Conservation (phyloP, 2,888 invertebrate genomes). For the Himalopsyche tibetana region DNA sequence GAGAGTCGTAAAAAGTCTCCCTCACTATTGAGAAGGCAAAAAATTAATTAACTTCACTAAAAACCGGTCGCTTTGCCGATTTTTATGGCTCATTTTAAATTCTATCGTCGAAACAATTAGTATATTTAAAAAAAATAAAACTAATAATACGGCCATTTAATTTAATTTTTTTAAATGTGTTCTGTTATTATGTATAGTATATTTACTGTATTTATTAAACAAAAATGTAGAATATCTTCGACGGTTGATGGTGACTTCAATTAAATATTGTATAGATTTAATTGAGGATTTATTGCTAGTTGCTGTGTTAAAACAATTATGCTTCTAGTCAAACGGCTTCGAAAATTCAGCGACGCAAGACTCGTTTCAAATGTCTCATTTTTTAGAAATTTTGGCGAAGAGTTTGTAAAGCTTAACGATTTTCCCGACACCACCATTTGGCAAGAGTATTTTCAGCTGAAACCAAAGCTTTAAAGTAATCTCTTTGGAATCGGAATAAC, state of each 20-base stretch:
- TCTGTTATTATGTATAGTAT: not conserved
- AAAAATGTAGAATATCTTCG: too few relatives aligned
- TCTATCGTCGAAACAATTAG: not conserved
- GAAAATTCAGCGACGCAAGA: not conserved
- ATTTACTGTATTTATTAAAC: too few relatives aligned
- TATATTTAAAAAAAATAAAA: not conserved
- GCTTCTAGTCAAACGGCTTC: too few relatives aligned
- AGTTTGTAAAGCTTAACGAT: not conserved
- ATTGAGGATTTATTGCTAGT: too few relatives aligned
- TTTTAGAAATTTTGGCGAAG: not conserved
- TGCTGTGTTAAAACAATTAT: too few relatives aligned
- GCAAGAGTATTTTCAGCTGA: not conserved
- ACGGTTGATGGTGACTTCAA: too few relatives aligned
- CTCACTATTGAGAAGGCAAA: not conserved
- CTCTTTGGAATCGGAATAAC: not conserved
- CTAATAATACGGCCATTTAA: not conserved
- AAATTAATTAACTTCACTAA: conserved; percentile 14
- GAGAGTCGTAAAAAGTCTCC: not conserved
- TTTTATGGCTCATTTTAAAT: not conserved
- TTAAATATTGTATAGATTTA: too few relatives aligned
- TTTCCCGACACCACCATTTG: not conserved
- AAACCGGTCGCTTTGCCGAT: conserved; percentile 14
- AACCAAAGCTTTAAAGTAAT: not conserved
- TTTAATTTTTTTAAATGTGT: too few relatives aligned
- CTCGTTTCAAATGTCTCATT: not conserved